Conservation (phyloP, 2,797 vertebrate species). For the Furcifer pardalis region DNA sequence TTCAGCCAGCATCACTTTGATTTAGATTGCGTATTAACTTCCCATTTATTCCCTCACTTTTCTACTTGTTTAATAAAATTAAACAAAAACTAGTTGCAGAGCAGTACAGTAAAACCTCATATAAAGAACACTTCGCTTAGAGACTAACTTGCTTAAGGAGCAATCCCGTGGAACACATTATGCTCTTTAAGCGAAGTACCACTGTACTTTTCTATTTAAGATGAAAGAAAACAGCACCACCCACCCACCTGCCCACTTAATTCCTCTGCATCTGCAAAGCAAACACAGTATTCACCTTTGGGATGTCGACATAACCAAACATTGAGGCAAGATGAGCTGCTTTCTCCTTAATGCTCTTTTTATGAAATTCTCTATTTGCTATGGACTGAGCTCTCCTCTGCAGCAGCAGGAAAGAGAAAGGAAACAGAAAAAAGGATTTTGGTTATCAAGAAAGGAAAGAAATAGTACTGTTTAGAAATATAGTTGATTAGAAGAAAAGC, state of each 20-base stretch:
- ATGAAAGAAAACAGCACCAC: conserved; percentile 19
- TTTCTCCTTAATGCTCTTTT: conserved; percentile 98
- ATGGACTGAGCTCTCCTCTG: conserved; percentile 93
- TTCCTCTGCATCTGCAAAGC: conserved; percentile 47
- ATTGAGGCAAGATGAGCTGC: conserved; percentile 89
- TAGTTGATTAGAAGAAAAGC: background rate
- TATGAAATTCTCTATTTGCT: conserved; percentile 94
- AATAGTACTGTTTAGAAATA: conserved; percentile 22
- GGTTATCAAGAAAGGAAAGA: conserved; percentile 47
- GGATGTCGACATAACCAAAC: conserved; percentile 82
- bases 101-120: no score
- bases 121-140: no score
- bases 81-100: background rate
- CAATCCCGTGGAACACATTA: no score
- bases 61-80: background rate
- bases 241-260: background rate
- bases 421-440: conserved; percentile 35
- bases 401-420: conserved; percentile 64
- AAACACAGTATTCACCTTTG: conserved; percentile 84
- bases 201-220: background rate
- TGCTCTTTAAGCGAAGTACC: no score
- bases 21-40: background rate
- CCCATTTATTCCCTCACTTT: background rate
- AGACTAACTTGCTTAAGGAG: no score
- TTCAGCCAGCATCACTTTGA: background rate